phyloP scores from a whole-genome alignment of 2,797 vertebrate genomes.

The Chelmon rostratus region DNA sequence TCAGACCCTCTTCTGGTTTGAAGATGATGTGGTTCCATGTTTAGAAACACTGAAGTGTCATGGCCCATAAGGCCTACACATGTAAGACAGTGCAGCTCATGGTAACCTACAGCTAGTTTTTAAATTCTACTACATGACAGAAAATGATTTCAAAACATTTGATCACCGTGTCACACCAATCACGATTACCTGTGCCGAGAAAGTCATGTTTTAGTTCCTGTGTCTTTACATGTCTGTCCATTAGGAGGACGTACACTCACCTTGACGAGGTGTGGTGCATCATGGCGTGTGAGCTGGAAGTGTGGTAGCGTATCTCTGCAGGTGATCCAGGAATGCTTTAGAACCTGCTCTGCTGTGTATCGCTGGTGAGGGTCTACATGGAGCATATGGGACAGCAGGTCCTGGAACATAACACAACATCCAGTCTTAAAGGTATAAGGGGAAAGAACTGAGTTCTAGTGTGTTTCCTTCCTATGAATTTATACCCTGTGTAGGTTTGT shows the following conservation, averaged over 20 bases:
- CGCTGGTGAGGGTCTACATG: conserved; percentile 97
- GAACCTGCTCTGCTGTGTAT: conserved; percentile 95
- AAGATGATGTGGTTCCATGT: conserved; percentile 1
- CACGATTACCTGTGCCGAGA: neutral
- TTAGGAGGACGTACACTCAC: conserved; percentile 73
- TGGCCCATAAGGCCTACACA: neutral
- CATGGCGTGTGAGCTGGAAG: conserved; percentile 94
- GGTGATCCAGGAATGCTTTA: conserved; percentile 97
- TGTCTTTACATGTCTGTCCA: neutral
- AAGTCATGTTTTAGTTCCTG: neutral
- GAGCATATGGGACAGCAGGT: conserved; percentile 97
- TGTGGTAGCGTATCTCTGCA: conserved; percentile 93
- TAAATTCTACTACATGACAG: neutral
- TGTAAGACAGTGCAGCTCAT: neutral
- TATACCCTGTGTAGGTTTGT: neutral
- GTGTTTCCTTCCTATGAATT: neutral
- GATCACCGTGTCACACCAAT: neutral
- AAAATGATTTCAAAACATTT: neutral
- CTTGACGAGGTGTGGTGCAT: conserved; percentile 93
- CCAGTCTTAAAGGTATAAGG: neutral
- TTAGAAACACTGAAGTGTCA: neutral
- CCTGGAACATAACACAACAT: conserved; percentile 79
- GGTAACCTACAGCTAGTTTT: neutral
- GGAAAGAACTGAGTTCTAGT: neutral
- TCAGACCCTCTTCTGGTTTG: conserved; percentile 22